Percentiles rank a stretch among this genome's conserved stretches.
Conservation (phyloP, 1,140 invertebrate genomes). For the Micrasema minimum region DNA sequence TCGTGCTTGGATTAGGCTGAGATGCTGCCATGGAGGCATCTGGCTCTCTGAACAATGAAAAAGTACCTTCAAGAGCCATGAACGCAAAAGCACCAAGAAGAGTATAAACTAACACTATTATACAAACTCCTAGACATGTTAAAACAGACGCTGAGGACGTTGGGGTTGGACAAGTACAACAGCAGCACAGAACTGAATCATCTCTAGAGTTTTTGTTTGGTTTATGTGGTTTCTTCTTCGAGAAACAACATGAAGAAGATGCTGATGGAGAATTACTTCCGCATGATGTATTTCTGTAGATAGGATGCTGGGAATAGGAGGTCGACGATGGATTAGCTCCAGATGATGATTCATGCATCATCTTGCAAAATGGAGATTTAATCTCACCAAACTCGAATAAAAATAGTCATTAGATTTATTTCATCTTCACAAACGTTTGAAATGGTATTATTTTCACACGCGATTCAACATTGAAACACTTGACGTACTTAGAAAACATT, state of each 20-base stretch:
- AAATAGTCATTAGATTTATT: background rate
- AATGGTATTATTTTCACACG: constrained; percentile 6
- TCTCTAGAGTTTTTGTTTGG: constrained; percentile 38
- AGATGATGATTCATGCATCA: constrained; percentile 50
- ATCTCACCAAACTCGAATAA: background rate
- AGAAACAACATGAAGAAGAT: constrained; percentile 48
- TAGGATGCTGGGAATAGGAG: constrained; percentile 45
- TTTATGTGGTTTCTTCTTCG: constrained; percentile 35
- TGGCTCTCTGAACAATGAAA: constrained; percentile 54
- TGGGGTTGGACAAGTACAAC: constrained; percentile 49
- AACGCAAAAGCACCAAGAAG: constrained; percentile 93
- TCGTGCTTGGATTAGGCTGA: constrained; percentile 68
- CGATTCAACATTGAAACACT: background rate
- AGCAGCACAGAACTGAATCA: constrained; percentile 48
- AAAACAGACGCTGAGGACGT: constrained; percentile 59
- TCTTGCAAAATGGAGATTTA: constrained; percentile 24
- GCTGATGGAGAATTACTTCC: constrained; percentile 30
- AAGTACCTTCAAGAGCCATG: constrained; percentile 83
- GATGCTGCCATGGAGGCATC: constrained; percentile 72
- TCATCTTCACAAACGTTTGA: constrained; percentile 30
- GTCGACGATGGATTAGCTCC: constrained; percentile 50
- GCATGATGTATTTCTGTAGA: constrained; percentile 43
- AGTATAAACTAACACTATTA: constrained; percentile 89
- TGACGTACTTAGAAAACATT: constrained; percentile 1
- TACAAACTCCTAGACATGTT: constrained; percentile 76